These are phyloP conservation scores for Misgurnus anguillicaudatus DNA, from an alignment of 2,113 vertebrate genomes.

Conservation along the genomic window DNA sequence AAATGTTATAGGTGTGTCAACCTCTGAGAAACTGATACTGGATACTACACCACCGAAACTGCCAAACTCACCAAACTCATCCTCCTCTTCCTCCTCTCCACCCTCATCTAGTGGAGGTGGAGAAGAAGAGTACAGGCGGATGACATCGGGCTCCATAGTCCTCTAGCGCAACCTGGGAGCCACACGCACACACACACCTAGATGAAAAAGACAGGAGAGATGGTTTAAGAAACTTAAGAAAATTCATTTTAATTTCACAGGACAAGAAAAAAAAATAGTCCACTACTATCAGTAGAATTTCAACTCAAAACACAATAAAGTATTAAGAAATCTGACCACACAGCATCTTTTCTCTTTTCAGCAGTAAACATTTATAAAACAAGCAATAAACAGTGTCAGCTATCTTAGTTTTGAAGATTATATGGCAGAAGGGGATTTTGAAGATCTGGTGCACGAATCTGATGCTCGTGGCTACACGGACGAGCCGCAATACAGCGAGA, in stretches of 20 bases:
- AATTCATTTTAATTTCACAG: not conserved
- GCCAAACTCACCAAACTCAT: slow-evolving; percentile 89
- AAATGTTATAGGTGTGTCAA: slow-evolving; percentile 69
- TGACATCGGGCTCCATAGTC: slow-evolving; percentile 90
- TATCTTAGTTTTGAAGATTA: too few relatives aligned
- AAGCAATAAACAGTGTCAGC: too few relatives aligned
- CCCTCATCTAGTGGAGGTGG: slow-evolving; percentile 84
- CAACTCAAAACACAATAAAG: too few relatives aligned
- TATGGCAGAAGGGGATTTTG: too few relatives aligned
- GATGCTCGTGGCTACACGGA: too few relatives aligned
- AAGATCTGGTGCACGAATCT: too few relatives aligned
- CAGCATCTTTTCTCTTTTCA: too few relatives aligned
- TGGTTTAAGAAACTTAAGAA: not conserved
- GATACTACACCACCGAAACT: slow-evolving; percentile 79
- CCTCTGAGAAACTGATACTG: slow-evolving; percentile 76
- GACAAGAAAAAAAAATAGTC: too few relatives aligned
- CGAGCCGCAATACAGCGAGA: too few relatives aligned
- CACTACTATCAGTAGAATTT: too few relatives aligned
- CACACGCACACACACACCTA: slow-evolving; percentile 64
- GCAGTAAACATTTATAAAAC: too few relatives aligned
- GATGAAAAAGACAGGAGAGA: not conserved
- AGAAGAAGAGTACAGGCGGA: slow-evolving; percentile 86
- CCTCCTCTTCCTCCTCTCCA: slow-evolving; percentile 84
- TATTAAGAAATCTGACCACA: too few relatives aligned
- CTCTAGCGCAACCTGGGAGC: slow-evolving; percentile 64